Evolutionary conservation across 1,140 invertebrate species (phyloP).

Genomic region (Eufriesea mexicana): DNA sequence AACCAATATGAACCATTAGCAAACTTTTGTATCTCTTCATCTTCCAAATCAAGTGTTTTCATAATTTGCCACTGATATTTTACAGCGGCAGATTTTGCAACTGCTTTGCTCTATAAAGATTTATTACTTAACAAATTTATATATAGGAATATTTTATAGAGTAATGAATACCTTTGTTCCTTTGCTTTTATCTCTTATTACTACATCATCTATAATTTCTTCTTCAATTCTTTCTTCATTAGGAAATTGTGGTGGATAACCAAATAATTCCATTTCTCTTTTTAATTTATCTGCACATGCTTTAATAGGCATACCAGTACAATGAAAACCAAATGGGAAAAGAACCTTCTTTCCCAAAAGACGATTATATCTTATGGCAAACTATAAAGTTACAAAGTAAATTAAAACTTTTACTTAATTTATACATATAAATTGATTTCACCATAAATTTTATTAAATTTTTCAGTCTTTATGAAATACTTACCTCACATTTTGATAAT

Average conservation of each 20-base stretch:
- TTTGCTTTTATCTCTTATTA: slow-evolving; percentile 97
- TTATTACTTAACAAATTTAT: slow-evolving; percentile 34
- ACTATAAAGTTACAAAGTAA: slow-evolving; percentile 83
- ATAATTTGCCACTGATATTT: slow-evolving; percentile 99
- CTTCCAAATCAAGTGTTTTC: slow-evolving; percentile 93
- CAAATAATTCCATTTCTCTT: slow-evolving; percentile 95
- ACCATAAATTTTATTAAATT: not conserved
- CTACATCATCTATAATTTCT: slow-evolving; percentile 84
- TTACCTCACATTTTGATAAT: slow-evolving; percentile 96
- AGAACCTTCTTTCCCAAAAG: slow-evolving; percentile 95
- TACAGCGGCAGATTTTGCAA: slow-evolving; percentile 93
- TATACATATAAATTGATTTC: not conserved
- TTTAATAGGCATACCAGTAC: slow-evolving; percentile 98
- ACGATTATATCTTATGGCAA: slow-evolving; percentile 94
- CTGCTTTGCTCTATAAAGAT: slow-evolving; percentile 92
- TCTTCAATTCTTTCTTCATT: slow-evolving; percentile 81
- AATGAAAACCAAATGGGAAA: slow-evolving; percentile 99
- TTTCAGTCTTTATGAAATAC: slow-evolving; percentile 3
- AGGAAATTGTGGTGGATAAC: slow-evolving; percentile 96
- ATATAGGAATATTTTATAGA: slow-evolving; percentile 21
- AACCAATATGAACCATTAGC: slow-evolving; percentile 96
- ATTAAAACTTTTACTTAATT: slow-evolving; percentile 15
- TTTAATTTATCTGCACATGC: slow-evolving; percentile 99
- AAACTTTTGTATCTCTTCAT: slow-evolving; percentile 97
- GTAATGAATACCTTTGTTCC: slow-evolving; percentile 92